Evolutionary conservation across 2,888 invertebrate species (phyloP).

Genomic region (Sphinx pinastri): DNA sequence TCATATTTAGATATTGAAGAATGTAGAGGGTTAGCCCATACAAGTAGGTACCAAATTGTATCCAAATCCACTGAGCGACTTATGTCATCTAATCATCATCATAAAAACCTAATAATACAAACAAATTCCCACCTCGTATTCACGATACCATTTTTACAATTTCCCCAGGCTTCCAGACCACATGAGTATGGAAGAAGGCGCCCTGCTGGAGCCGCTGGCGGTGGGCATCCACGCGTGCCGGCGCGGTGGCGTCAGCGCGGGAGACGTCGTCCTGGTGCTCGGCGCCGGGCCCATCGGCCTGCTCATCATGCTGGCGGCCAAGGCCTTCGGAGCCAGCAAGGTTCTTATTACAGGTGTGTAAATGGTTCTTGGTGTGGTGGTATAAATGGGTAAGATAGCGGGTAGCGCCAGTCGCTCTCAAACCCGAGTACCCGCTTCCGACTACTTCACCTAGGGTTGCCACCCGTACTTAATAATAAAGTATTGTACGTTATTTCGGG

Average conservation of each 20-base stretch:
- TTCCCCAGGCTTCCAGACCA: conserved; percentile 91
- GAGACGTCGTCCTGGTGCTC: conserved; percentile 88
- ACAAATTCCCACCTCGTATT: not conserved
- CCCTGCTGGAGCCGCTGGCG: conserved; percentile 95
- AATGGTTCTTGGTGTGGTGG: not conserved
- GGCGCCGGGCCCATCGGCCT: conserved; percentile 96
- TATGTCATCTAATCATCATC: no score
- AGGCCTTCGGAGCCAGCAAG: conserved; percentile 92
- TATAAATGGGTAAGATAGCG: no score
- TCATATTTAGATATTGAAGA: no score
- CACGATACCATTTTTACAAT: not conserved
- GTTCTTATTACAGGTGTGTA: conserved; percentile 89
- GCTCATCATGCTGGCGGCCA: conserved; percentile 90
- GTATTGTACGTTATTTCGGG: no score
- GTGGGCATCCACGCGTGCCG: conserved; percentile 97
- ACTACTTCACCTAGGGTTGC: no score
- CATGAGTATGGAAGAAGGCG: conserved; percentile 96
- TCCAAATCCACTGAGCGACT: no score
- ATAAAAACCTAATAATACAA: not conserved
- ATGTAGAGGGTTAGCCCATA: no score
- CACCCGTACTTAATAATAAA: no score
- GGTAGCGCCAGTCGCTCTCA: no score
- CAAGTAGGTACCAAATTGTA: no score
- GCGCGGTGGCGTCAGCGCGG: conserved; percentile 90
- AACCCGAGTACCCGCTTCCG: no score